Evolutionary conservation across 1,140 invertebrate genomes (phyloP), one percentile per base, ranked within the genome.

Genomic region (Drosophila baimaii): DNA sequence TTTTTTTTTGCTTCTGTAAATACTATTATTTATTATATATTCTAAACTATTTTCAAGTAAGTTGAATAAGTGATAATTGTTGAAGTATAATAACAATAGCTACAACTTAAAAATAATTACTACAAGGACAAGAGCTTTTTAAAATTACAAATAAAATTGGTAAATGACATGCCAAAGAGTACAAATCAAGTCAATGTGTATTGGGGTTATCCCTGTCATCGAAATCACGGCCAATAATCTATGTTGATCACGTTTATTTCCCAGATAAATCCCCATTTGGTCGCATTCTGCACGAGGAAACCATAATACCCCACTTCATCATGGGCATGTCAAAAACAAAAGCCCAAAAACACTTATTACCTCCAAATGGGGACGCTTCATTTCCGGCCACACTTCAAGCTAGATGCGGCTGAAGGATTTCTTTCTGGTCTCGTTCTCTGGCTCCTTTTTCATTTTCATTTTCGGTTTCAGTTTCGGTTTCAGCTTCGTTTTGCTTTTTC

Each of bases 331-430:
- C 65, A 71, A 10, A 71, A 58, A 72, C 69, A 72, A 71, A 71
- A 49, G 69, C 69, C 51, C 69, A 27, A 58, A 71, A 57, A 31
- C 69, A 75, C 77, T 84, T 84, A 84, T 84, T 84, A 81, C 81
- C 77, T 77, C 55, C 43, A 63, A 49, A 72, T 71, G 47, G 79
- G 68, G 72, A 74, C 69, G 83, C 83, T 77, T 88, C 84, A 88
- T 88, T 88, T 88, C 68, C 64, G 66, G 79, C 68, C 83, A 70
- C 79, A 86, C 82, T 88, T 86, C 72, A 76, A 78, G 41, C 54
- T 72, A 47, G 75, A 77, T 68, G 54, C 64, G 35, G 49, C 63
- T 69, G 55, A 72, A 72, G 51, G 49, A 69, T 55, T 47, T 74
- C 55, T 37, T 66, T 74, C 13, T 49, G 21, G 10, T 33, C 21